Base-by-base conservation (phyloP, 2,113 vertebrate species). In the Microtus oregoni region DNA sequence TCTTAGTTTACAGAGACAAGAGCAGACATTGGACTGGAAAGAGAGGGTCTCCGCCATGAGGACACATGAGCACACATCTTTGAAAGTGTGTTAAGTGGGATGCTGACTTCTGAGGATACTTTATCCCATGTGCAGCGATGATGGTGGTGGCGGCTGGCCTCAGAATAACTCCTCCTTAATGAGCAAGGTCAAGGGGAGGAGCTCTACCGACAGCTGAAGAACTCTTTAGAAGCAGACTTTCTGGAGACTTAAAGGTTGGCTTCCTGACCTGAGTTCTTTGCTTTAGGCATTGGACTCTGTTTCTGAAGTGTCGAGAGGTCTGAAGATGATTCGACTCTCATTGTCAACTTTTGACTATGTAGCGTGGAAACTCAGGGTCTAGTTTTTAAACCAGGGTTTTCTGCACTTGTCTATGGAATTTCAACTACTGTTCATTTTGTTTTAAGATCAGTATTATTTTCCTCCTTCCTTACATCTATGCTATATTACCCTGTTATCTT, bases 201-300 rank as follows among this genome's bases (percentile, higher is more conserved):
- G 70, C 75, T n/a, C 47, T 5, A 10, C 44, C 90, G 38, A 86
- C 38, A 83, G n/a, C 76, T 90, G 72, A 95, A 90, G 92, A 50
- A 83, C 87, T 94, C 93, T 90, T 90, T 94, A 94, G 88, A 83
- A 83, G 28, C 87, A 88, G 88, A 73, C 87, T 95, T 90, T 95
- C n/a, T n/a, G 13, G 70, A 97, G 35, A 38, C 68, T 68, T 90
- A 52, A 88, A 82, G 55, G 52, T 90, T 88, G 79, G 68, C 32
- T 77, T 90, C 20, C 6, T 92, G 88, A 65, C 24, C 41, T 2
- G 70, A 86, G n/a, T 87, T 95, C 65, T 94, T 96, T 28, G 61
- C 86, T 87, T 85, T 67, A 78, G 28, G 67, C 73, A 35, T 92
- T 61, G 77, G 50, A n/a, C 58, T 22, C 24, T 32, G 3, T 67